Base-by-base conservation (phyloP, 2,888 invertebrate genomes). In the Drosophila barbarae region DNA sequence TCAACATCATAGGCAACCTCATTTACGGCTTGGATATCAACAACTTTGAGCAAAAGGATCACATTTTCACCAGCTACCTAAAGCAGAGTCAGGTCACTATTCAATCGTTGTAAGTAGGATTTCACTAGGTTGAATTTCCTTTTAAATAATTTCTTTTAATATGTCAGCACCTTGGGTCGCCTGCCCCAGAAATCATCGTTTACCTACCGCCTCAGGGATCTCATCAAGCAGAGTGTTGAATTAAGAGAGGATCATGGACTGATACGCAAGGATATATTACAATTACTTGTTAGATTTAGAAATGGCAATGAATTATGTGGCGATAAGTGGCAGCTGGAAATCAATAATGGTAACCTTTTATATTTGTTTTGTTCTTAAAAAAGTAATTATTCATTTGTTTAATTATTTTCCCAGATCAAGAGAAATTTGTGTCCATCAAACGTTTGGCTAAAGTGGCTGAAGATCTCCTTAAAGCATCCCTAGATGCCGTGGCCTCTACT, bases 11-110 rank as follows among this genome's bases (percentile, higher is more conserved):
- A 42, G 90, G 89, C n/a, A 89, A 88, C 34, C 87, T 90, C 51
- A 89, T 90, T 39, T 91, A 91, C 65, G 91, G 91, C 5, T 66
- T 90, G 50, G 89, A 90, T 63, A 82, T 86, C 9, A 88, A 90
- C 63, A 86, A 87, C 21, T 88, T 90, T 56, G 87, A 88, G 60
- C 77, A 86, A 39, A 63, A 67, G 32, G 85, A 86, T 60, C 84
- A 87, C 39, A 63, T 88, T n/a, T 73, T 87, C 18, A 81, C 66
- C 18, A 77, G 64, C 39, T 87, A 76, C 73, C 67, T 76, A 13
- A 72, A 58, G 38, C 69, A 65, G 1, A 41, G 32, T 5, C 55
- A 68, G n/a, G 30, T 21, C 2, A 18, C 32, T 0, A 23, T 61
- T 5, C 71, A 67, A n/a, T 67, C 67, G 3, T 87, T 85, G 86